Percentiles rank a stretch among this genome's conserved stretches.
These are phyloP conservation scores for Clupea harengus DNA, from an alignment of 2,113 vertebrate genomes.

Conservation along the genomic window DNA sequence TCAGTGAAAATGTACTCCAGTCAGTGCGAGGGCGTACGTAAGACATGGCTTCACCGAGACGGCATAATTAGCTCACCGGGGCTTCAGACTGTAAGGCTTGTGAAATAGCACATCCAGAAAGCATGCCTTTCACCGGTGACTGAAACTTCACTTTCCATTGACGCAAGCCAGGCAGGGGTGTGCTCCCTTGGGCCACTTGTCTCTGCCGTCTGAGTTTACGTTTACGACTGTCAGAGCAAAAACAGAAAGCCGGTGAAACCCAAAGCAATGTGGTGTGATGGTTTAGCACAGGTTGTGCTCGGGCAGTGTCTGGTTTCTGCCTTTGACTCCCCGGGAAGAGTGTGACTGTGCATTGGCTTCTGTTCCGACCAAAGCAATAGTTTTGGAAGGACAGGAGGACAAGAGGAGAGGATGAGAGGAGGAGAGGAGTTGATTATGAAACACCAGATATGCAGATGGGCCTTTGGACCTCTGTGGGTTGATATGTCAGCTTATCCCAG, in stretches of 20 bases:
- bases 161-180: neutral
- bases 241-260: neutral
- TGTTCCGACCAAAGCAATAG: neutral
- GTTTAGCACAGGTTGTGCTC: neutral
- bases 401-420: neutral
- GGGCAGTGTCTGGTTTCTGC: neutral
- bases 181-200: neutral
- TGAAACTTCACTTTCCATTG: neutral
- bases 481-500: neutral
- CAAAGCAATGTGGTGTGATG: neutral
- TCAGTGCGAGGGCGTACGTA: neutral
- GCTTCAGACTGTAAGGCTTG: neutral
- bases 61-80: neutral
- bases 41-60: neutral
- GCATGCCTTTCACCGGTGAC: neutral
- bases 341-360: neutral
- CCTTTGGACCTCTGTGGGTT: neutral
- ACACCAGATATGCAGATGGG: neutral
- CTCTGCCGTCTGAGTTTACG: neutral
- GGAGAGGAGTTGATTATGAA: neutral
- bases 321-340: neutral
- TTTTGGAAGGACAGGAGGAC: neutral
- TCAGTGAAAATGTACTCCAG: conserved; percentile 1
- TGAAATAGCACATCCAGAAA: neutral
- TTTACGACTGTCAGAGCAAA: neutral